phyloP scores from a whole-genome alignment of 2,113 vertebrate species.

The Thymallus thymallus region DNA sequence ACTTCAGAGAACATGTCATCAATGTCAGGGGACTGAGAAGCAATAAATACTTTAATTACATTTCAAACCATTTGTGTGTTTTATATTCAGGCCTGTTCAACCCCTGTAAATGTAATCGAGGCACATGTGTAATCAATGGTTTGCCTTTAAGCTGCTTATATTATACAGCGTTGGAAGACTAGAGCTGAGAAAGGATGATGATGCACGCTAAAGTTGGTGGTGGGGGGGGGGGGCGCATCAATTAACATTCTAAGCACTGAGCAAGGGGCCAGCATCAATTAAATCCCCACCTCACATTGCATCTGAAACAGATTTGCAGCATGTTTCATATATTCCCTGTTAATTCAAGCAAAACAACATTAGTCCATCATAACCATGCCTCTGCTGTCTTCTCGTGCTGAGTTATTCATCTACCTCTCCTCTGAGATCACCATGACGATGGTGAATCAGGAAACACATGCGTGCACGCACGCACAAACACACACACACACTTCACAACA shows the following conservation, averaged over 20 bases:
- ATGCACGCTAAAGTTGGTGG: not conserved
- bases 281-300: constrained; percentile 54
- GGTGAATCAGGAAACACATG: no score
- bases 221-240: constrained; percentile 4
- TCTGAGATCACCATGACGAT: no score
- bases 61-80: constrained; percentile 15
- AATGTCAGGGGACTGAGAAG: constrained; percentile 23
- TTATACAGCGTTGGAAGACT: no score
- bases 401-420: constrained; percentile 17
- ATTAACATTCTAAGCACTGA: constrained; percentile 30
- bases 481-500: no score
- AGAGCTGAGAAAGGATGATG: no score
- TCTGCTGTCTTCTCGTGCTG: constrained; percentile 4
- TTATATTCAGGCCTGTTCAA: constrained; percentile 25
- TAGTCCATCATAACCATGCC: constrained; percentile 55
- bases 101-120: not conserved
- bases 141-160: not conserved
- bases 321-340: constrained; percentile 59
- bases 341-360: constrained; percentile 64
- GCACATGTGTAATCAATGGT: constrained; percentile 20
- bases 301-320: constrained; percentile 55
- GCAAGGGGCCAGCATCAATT: constrained; percentile 52
- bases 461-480: not conserved
- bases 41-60: constrained; percentile 26
- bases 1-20: constrained; percentile 7